A percentile compares a stretch with the other conserved stretches of the same genome.
phyloP scores from a whole-genome alignment of 2,113 vertebrate genomes.

The Rutilus rutilus region DNA sequence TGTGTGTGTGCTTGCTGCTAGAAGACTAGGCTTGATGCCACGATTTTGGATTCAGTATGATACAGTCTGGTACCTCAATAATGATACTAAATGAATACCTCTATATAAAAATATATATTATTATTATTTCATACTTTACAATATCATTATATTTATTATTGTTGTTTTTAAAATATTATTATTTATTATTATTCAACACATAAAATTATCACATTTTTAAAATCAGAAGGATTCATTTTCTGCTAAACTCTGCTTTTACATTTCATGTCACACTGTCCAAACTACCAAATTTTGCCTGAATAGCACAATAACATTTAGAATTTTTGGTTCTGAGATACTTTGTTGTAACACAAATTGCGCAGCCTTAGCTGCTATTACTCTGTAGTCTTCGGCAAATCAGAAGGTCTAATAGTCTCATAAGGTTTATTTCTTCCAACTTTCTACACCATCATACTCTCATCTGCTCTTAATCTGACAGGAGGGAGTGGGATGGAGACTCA shows the following conservation, averaged over 20 bases:
- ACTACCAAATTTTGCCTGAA: not conserved
- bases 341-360: not conserved
- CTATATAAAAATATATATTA: not conserved
- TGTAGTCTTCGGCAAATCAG: not conserved
- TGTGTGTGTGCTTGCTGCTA: not conserved
- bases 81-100: not conserved
- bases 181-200: not conserved
- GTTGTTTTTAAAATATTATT: not conserved
- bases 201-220: not conserved
- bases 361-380: not conserved
- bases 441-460: slow-evolving; percentile 79
- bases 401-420: not conserved
- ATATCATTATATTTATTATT: not conserved
- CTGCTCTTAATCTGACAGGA: slow-evolving; percentile 80
- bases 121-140: not conserved
- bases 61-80: not conserved
- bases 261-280: not conserved
- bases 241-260: not conserved
- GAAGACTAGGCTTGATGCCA: not conserved
- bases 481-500: slow-evolving; percentile 63
- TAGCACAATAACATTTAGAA: not conserved
- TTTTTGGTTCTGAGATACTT: not conserved
- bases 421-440: slow-evolving; percentile 75
- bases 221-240: not conserved
- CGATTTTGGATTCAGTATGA: not conserved